phyloP scores from a whole-genome alignment of 2,113 vertebrate genomes.

The Alexandromys fortis region DNA sequence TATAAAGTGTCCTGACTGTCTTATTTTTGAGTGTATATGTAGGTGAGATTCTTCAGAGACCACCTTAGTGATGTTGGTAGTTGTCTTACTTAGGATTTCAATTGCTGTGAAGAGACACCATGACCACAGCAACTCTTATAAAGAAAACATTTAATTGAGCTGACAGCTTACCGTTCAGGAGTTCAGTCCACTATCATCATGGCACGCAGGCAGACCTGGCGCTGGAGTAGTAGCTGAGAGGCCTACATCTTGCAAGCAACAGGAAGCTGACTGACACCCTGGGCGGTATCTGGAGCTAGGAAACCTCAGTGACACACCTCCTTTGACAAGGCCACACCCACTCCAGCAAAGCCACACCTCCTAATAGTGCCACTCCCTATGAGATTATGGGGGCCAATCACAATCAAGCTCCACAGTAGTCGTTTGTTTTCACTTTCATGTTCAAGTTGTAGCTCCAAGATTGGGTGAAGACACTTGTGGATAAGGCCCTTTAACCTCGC shows the following conservation, averaged over 20 bases:
- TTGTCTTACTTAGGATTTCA: neutral
- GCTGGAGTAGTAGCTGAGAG: too few species aligned
- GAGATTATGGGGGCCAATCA: too few species aligned
- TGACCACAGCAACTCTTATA: neutral
- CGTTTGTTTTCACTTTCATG: neutral
- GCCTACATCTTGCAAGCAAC: too few species aligned
- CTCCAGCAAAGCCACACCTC: too few species aligned
- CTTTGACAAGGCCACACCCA: too few species aligned
- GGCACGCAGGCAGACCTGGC: too few species aligned
- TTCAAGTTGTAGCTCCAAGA: neutral
- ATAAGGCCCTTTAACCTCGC: neutral
- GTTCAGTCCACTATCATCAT: too few species aligned
- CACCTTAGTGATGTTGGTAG: neutral
- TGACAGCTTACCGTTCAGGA: neutral
- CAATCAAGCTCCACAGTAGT: too few species aligned
- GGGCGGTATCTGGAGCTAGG: too few species aligned
- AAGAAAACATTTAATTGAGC: neutral
- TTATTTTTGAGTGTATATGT: neutral
- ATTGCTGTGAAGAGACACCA: neutral
- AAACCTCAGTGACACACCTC: too few species aligned
- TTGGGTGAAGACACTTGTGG: neutral
- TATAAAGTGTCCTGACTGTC: neutral
- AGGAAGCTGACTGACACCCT: too few species aligned
- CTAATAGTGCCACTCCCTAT: too few species aligned
- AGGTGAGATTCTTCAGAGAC: neutral